Conservation (phyloP, 2,888 invertebrate genomes). For the Venustoraphidia nigricollis region DNA sequence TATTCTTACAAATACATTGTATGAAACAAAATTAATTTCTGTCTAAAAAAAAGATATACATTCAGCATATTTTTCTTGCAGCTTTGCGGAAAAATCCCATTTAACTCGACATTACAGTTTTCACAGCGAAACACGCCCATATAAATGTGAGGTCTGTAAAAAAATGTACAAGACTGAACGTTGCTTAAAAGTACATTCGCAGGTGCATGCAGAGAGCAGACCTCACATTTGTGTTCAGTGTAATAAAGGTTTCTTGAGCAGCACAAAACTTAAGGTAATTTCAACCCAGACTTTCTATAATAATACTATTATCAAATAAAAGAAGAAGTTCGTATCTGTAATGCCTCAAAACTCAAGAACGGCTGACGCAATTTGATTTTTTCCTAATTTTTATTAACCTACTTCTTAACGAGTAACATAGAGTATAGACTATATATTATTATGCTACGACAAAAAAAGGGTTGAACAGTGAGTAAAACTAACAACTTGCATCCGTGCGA, state of each 20-base stretch:
- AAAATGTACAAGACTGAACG: slow-evolving; percentile 40
- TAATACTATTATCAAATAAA: too few relatives aligned
- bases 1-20: too few relatives aligned
- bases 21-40: too few relatives aligned
- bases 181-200: slow-evolving; percentile 37
- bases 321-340: too few relatives aligned
- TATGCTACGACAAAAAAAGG: too few relatives aligned
- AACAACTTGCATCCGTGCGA: too few relatives aligned
- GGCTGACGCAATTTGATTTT: too few relatives aligned
- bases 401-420: too few relatives aligned
- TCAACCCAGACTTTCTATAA: neutral
- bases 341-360: too few relatives aligned
- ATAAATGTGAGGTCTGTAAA: slow-evolving; percentile 31
- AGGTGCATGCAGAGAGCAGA: slow-evolving; percentile 35
- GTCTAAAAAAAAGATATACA: neutral
- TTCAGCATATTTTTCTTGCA: slow-evolving; percentile 12
- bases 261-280: slow-evolving; percentile 32
- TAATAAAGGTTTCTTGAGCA: slow-evolving; percentile 40
- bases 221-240: slow-evolving; percentile 37
- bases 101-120: slow-evolving; percentile 27
- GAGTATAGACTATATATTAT: too few relatives aligned
- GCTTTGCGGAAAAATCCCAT: slow-evolving; percentile 29
- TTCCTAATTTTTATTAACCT: too few relatives aligned
- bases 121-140: slow-evolving; percentile 26
- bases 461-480: too few relatives aligned